A percentile compares a stretch with the other conserved stretches of the same genome.
Evolutionary conservation across 2,888 invertebrate genomes (phyloP).

Genomic region (Nematopogon swammerdamellus): DNA sequence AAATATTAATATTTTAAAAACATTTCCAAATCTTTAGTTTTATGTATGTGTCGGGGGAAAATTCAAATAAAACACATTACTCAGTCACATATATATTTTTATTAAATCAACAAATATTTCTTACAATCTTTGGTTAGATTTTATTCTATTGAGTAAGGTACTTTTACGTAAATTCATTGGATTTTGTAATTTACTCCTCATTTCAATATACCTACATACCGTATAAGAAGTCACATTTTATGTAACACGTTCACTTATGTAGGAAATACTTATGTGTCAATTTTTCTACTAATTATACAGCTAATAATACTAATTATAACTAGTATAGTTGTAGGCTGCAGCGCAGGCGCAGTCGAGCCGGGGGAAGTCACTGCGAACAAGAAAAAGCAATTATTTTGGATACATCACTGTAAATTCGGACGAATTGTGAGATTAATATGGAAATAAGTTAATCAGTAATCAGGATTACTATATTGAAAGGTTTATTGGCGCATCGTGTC

Average conservation of each 20-base stretch:
- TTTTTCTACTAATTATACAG: slow-evolving; percentile 24
- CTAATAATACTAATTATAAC: slow-evolving; percentile 31
- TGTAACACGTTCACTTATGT: background rate
- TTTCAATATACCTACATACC: slow-evolving; percentile 16
- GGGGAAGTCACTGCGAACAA: slow-evolving; percentile 45
- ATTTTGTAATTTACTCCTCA: slow-evolving; percentile 17
- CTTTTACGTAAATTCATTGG: slow-evolving; percentile 36
- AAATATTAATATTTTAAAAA: too few relatives aligned
- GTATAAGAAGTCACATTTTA: background rate
- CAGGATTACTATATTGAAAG: too few relatives aligned
- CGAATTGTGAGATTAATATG: too few relatives aligned
- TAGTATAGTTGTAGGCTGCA: slow-evolving; percentile 32
- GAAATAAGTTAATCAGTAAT: too few relatives aligned
- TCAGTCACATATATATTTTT: slow-evolving; percentile 50
- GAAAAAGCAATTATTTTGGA: too few relatives aligned
- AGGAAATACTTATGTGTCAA: slow-evolving; percentile 30
- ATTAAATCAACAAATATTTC: slow-evolving; percentile 53
- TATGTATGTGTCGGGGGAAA: too few relatives aligned
- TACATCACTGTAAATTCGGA: too few relatives aligned
- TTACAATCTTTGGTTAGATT: slow-evolving; percentile 52
- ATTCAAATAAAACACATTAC: slow-evolving; percentile 24
- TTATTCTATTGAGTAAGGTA: slow-evolving; percentile 33
- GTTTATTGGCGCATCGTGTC: too few relatives aligned
- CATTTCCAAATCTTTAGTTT: too few relatives aligned
- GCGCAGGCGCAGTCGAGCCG: slow-evolving; percentile 32